Base-by-base conservation (phyloP, 1,140 invertebrate genomes). In the Ceratina australensis region DNA sequence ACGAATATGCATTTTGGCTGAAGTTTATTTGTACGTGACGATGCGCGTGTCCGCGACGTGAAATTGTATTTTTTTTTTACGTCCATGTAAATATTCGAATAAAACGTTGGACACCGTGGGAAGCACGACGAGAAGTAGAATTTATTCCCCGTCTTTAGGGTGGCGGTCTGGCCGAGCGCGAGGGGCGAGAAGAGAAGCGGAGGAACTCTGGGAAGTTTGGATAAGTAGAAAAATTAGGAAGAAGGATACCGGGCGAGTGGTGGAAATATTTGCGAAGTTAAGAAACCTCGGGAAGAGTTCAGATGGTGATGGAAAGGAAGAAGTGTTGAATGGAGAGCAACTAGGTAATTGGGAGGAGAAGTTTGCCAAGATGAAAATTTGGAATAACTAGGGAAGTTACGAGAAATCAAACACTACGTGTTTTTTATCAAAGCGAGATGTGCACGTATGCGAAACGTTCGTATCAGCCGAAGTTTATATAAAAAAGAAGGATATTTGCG, bases 71-170 rank as follows among this genome's bases (percentile, higher is more conserved):
- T 49, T 22, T 68, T n/a, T 59, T 67, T 68, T 75, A 68, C 42
- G 64, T 28, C 15, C 73, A 47, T 75, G 72, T 67, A 75, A 59
- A 75, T 68, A 67, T 28, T 49, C 2, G 22, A 75, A 67, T 75
- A 75, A 75, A n/a, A 75, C 3, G 47, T 5, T 56, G 15, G 10
- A 69, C n/a, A 16, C n/a, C 8, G 16, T 13, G 13, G 0, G 33
- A 10, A 42, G 33, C 33, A 42, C 33, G 33, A 10, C 7, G 5
- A 10, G 8, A 42, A 42, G 33, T 42, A 42, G 33, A 42, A 42
- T 42, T 42, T 42, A 42, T 42, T 42, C 10, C 33, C 33, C 8
- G 33, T 42, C 33, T 42, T n/a, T n/a, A n/a, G n/a, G n/a, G n/a
- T n/a, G n/a, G n/a, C n/a, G 13, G 7, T 56, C 54, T 66, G 15